Percentiles rank a stretch among this genome's conserved stretches.
phyloP scores from a whole-genome alignment of 2,888 invertebrate species.

The Thereva nobilitata region DNA sequence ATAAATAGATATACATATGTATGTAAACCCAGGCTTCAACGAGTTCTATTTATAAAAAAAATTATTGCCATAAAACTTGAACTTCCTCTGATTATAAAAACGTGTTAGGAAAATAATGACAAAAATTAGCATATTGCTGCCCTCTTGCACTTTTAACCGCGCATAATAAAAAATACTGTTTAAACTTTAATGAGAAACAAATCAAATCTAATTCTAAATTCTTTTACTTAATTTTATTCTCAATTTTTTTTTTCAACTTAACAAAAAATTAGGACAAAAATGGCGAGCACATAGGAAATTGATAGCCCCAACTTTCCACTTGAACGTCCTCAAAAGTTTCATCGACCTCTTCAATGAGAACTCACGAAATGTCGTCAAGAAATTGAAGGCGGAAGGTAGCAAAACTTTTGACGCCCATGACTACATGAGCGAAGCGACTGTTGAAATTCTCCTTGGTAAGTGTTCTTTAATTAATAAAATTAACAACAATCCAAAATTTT shows the following conservation, averaged over 20 bases:
- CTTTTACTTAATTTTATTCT: slow-evolving; percentile 1
- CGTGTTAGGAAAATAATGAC: too few species aligned
- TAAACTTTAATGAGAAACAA: slow-evolving; percentile 9
- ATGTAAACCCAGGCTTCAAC: too few species aligned
- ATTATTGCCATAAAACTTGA: too few species aligned
- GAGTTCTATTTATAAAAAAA: too few species aligned
- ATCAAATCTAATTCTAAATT: neutral
- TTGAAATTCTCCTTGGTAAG: slow-evolving; percentile 78
- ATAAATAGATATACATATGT: too few species aligned
- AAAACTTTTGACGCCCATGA: slow-evolving; percentile 78
- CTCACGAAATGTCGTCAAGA: slow-evolving; percentile 73
- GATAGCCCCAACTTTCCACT: slow-evolving; percentile 85
- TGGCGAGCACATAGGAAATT: slow-evolving; percentile 85
- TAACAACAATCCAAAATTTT: neutral
- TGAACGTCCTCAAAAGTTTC: slow-evolving; percentile 85
- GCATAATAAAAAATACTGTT: slow-evolving; percentile 1
- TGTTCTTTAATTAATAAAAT: slow-evolving; percentile 41
- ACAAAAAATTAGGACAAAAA: slow-evolving; percentile 67
- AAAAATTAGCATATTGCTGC: too few species aligned
- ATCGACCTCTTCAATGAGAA: slow-evolving; percentile 84
- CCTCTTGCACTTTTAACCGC: slow-evolving; percentile 1
- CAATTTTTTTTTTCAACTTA: slow-evolving; percentile 3
- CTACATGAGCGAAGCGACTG: slow-evolving; percentile 84
- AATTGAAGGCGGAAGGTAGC: slow-evolving; percentile 68
- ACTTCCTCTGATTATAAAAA: too few species aligned